A percentile compares a stretch with the other conserved stretches of the same genome.
These are phyloP conservation scores for Onchidella celtica DNA, from an alignment of 2,888 invertebrate genomes.

Conservation along the genomic window DNA sequence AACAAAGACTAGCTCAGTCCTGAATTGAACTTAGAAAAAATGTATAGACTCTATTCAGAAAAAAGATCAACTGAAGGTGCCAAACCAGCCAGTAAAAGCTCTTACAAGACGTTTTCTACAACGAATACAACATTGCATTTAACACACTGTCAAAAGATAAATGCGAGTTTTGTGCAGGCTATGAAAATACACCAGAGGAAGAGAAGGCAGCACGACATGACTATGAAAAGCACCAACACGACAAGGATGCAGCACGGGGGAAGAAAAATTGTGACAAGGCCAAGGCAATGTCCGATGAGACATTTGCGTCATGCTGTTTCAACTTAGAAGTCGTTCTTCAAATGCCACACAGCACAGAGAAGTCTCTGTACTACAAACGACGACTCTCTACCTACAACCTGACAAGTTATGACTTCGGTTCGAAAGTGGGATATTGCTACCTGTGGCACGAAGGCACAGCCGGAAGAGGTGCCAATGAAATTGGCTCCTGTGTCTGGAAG, in stretches of 20 bases:
- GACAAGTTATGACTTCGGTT: background rate
- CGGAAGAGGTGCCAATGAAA: background rate
- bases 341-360: background rate
- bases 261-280: background rate
- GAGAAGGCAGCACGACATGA: background rate
- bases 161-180: background rate
- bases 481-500: background rate
- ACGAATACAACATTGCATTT: background rate
- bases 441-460: background rate
- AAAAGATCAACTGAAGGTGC: background rate
- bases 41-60: background rate
- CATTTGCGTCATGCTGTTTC: background rate
- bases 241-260: background rate
- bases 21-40: background rate
- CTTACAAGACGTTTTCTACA: background rate
- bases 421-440: background rate
- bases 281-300: background rate
- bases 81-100: too few species aligned
- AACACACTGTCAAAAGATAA: background rate
- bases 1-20: background rate
- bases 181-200: background rate
- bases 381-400: background rate
- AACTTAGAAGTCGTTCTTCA: background rate
- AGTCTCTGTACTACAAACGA: background rate
- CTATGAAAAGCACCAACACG: background rate